A percentile compares a stretch with the other conserved stretches of the same genome.
Conservation (phyloP, 2,797 vertebrate species). For the Pampus argenteus region DNA sequence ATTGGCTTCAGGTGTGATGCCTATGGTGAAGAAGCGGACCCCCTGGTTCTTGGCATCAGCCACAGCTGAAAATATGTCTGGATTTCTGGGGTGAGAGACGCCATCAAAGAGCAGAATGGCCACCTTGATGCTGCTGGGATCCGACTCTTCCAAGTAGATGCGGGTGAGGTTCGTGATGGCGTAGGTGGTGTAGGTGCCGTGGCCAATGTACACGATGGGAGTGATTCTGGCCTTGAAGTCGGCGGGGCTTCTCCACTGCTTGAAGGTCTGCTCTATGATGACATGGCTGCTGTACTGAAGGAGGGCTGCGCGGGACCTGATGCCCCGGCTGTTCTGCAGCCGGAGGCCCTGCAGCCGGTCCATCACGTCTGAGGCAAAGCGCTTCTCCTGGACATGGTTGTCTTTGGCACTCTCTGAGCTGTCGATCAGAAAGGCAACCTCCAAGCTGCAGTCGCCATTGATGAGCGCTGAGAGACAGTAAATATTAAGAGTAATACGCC, state of each 20-base stretch:
- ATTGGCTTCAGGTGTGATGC: conserved; percentile 90
- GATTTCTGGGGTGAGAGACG: conserved; percentile 91
- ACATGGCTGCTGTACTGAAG: conserved; percentile 95
- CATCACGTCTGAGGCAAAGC: conserved; percentile 84
- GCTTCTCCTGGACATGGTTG: conserved; percentile 91
- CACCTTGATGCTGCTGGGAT: conserved; percentile 84
- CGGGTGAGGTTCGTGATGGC: conserved; percentile 94
- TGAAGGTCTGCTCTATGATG: conserved; percentile 89
- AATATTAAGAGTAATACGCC: neutral
- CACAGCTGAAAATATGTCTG: conserved; percentile 89
- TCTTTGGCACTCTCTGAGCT: conserved; percentile 93
- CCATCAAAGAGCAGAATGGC: conserved; percentile 91
- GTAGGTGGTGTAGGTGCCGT: conserved; percentile 92
- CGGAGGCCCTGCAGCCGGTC: conserved; percentile 84
- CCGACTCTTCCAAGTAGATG: conserved; percentile 89
- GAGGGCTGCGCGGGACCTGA: conserved; percentile 87
- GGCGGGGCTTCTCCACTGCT: conserved; percentile 86
- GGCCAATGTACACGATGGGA: conserved; percentile 89
- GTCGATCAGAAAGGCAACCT: conserved; percentile 92
- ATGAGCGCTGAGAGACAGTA: conserved; percentile 46
- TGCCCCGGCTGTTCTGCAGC: conserved; percentile 83
- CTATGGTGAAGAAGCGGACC: conserved; percentile 89
- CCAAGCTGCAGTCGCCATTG: conserved; percentile 88
- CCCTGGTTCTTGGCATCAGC: conserved; percentile 92
- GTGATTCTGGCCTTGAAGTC: conserved; percentile 85